A percentile compares a stretch with the other conserved stretches of the same genome.
These are phyloP conservation scores for Syngnathus typhle DNA, from an alignment of 2,113 vertebrate genomes.

Conservation along the genomic window DNA sequence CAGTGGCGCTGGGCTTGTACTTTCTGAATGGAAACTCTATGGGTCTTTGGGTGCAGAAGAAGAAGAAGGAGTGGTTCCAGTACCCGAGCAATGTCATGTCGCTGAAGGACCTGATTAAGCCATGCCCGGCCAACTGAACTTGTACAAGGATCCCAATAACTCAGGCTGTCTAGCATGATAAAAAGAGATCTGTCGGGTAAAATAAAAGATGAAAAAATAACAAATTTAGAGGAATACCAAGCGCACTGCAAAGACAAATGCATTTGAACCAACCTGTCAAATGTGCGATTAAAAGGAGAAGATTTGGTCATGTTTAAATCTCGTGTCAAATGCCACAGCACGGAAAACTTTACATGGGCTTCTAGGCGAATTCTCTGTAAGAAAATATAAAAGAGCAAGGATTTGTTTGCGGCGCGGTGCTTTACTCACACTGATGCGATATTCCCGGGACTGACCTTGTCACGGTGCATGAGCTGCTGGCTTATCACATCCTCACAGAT, in stretches of 20 bases:
- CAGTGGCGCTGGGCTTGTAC: conserved; percentile 89
- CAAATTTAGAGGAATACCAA: background rate
- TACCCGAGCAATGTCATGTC: conserved; percentile 94
- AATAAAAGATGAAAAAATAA: background rate
- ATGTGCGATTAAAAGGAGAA: conserved; percentile 91
- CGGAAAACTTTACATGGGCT: conserved; percentile 92
- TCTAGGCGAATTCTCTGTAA: conserved; percentile 86
- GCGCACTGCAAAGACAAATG: background rate
- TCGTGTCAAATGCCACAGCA: conserved; percentile 95
- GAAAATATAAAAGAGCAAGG: conserved; percentile 3
- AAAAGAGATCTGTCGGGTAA: conserved; percentile 81
- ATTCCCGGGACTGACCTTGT: conserved; percentile 76
- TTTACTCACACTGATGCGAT: background rate
- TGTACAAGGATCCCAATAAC: conserved; percentile 89
- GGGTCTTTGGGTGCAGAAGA: conserved; percentile 95
- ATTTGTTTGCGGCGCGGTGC: background rate
- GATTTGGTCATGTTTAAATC: conserved; percentile 95
- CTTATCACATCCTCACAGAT: conserved; percentile 98
- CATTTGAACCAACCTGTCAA: conserved; percentile 83
- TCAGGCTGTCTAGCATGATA: conserved; percentile 97
- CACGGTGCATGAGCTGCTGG: conserved; percentile 92
- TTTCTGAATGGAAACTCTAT: conserved; percentile 91
- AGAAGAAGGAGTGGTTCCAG: conserved; percentile 91
- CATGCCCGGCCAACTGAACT: conserved; percentile 93
- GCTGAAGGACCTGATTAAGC: conserved; percentile 95